Base-by-base conservation (phyloP, 2,113 vertebrate species). In the Rhynchopsitta pachyrhyncha region DNA sequence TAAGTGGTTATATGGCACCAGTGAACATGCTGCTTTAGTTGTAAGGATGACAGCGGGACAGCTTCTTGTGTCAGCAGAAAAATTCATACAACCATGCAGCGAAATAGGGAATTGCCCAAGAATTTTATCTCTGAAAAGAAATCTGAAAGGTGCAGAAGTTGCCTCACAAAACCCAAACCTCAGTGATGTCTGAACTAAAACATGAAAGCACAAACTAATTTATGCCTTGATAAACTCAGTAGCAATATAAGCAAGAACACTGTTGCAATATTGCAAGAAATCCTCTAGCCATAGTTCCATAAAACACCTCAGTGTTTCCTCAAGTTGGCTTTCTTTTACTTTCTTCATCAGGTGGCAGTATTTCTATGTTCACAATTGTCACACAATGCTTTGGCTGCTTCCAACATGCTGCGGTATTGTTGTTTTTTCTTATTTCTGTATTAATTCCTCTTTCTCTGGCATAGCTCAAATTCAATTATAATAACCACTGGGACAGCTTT, bases 1-100 rank as follows among this genome's bases (percentile, higher is more conserved):
- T 60, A 92, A 81, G 37, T 49, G 27, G 44, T 85, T 87, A 86
- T 74, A 90, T 28, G 49, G 75, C 85, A 94, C n/a, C 53, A 92
- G 67, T 49, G 88, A 92, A 88, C 41, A 90, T 18, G 39, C n/a
- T 90, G 59, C 46, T 92, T 76, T 31, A 90, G 13, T 73, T 77
- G 20, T 25, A 80, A 42, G 57, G 39, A 27, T 4, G 7, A 67
- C 22, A 82, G 50, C 16, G 20, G 42, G 47, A 64, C 41, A 93
- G 52, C 18, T 90, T 27, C 46, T 71, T 33, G 16, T 55, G 49
- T 37, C 63, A 86, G 35, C 22, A 83, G 31, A 93, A 90, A 86
- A 77, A 66, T 8, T 79, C 9, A 52, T 3, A 46, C 6, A 92
- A 44, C 9, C 8, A 68, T 16, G 41, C 4, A 64, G 42, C 20